These are phyloP conservation scores for Sabellastarte sp. DNA, from an alignment of 2,888 invertebrate genomes.

Conservation along the genomic window DNA sequence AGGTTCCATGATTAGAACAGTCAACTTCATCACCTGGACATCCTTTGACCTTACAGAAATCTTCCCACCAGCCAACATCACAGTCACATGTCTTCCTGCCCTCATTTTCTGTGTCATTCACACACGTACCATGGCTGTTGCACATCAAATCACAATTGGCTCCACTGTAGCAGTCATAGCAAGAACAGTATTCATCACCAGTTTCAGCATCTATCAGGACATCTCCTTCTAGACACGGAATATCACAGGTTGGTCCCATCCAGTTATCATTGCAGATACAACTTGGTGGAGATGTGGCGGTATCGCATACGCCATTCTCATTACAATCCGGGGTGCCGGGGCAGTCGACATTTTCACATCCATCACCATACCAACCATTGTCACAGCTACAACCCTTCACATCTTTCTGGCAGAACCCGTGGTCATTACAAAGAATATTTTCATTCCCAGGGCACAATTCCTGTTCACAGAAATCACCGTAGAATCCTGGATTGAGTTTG, in stretches of 20 bases:
- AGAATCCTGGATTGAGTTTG: conserved; percentile 22
- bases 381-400: conserved; percentile 34
- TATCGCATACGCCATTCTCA: conserved; percentile 30
- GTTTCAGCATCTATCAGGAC: background rate
- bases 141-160: background rate
- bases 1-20: conserved; percentile 40
- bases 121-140: conserved; percentile 10
- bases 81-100: background rate
- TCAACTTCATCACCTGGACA: conserved; percentile 18
- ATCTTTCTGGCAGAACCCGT: conserved; percentile 39
- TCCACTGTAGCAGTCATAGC: background rate
- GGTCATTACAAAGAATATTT: conserved; percentile 35
- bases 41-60: background rate
- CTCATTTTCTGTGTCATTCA: background rate
- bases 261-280: conserved; percentile 38
- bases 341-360: conserved; percentile 17
- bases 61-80: background rate
- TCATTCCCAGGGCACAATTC: conserved; percentile 23
- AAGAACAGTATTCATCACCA: background rate
- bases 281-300: conserved; percentile 31
- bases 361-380: conserved; percentile 25
- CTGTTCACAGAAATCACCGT: conserved; percentile 13
- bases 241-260: conserved; percentile 38
- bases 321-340: conserved; percentile 8
- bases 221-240: conserved; percentile 34